A percentile compares a stretch with the other conserved stretches of the same genome.
These are phyloP conservation scores for Polyergus mexicanus DNA, from an alignment of 1,140 invertebrate genomes.

Conservation along the genomic window DNA sequence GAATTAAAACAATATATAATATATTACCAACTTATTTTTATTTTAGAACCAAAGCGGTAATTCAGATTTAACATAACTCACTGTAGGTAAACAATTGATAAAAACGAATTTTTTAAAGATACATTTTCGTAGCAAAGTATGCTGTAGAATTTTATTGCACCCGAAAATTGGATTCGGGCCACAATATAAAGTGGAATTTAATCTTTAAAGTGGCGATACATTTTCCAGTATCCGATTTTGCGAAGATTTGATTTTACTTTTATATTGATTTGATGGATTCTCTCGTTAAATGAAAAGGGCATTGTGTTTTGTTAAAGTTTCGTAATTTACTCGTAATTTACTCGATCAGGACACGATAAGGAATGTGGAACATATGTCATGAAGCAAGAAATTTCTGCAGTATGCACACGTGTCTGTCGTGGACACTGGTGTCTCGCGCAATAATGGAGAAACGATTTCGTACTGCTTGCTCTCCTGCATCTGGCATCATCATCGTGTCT, in stretches of 20 bases:
- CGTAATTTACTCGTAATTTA: constrained; percentile 60
- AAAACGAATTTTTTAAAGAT: not conserved
- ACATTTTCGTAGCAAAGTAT: not conserved
- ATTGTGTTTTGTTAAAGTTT: constrained; percentile 48
- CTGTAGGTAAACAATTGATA: not conserved
- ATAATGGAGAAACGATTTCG: constrained; percentile 45
- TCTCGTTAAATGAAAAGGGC: not conserved
- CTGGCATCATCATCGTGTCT: constrained; percentile 54
- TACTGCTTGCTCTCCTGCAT: constrained; percentile 30
- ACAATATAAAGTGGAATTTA: constrained; percentile 20
- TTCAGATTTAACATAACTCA: constrained; percentile 3
- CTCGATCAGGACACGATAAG: constrained; percentile 40
- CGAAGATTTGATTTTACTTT: constrained; percentile 31
- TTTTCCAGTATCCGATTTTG: not conserved
- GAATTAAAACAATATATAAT: not conserved
- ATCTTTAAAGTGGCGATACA: constrained; percentile 20
- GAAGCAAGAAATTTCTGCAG: constrained; percentile 50
- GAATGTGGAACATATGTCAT: constrained; percentile 44
- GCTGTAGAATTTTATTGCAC: not conserved
- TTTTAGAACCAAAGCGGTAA: not conserved
- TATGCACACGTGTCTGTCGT: constrained; percentile 56
- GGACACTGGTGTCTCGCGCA: constrained; percentile 47
- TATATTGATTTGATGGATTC: constrained; percentile 17
- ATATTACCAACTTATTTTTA: constrained; percentile 8
- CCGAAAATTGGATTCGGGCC: not conserved